Evolutionary conservation across 1,140 invertebrate species (phyloP), one percentile per base, ranked within the genome.

Genomic region (Tribolium madens): DNA sequence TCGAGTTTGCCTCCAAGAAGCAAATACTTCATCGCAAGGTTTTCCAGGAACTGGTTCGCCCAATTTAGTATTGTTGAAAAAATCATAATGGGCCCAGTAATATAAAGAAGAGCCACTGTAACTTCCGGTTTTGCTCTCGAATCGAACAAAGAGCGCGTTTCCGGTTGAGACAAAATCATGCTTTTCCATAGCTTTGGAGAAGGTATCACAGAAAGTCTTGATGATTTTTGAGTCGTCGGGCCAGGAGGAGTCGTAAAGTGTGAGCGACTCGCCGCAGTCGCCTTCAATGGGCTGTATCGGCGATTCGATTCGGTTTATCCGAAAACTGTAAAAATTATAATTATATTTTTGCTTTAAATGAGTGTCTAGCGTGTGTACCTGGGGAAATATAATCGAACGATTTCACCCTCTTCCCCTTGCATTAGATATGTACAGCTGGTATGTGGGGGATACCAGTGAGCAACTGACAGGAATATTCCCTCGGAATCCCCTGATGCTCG

Each of bases 11-110:
- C 91, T 92, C 93, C 94, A 96, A 0, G 93, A 93, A 2, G 92
- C 90, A 82, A 96, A 95, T 0, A 93, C 90, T 84, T 96, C 95
- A 81, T 97, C 95, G 85, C 95, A 97, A 5, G 92, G 90, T 0
- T 93, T 96, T 15, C 91, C 92, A 0, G 89, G 88, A 0, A 96
- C 91, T 0, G 93, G 91, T 71, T 94, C 93, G 0, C 95, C 95
- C 75, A 93, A 94, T 26, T 92, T 90, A 0, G 93, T 96, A 75
- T 95, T 95, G 84, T 96, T 96, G 86, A 96, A 96, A 86, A 96
- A 97, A 82, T 97, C 95, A 80, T 96, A 97, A 84, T 96, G 94
- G 0, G 94, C 94, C 95, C 95, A 96, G 84, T 96, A 96, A 83
- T 96, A 96, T 0, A 97, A 86, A 0, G 95, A 96, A 13, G 91